Evolutionary conservation across 2,113 vertebrate species (phyloP), one percentile per base, ranked within the genome.

Genomic region (Oceanodroma tethys): DNA sequence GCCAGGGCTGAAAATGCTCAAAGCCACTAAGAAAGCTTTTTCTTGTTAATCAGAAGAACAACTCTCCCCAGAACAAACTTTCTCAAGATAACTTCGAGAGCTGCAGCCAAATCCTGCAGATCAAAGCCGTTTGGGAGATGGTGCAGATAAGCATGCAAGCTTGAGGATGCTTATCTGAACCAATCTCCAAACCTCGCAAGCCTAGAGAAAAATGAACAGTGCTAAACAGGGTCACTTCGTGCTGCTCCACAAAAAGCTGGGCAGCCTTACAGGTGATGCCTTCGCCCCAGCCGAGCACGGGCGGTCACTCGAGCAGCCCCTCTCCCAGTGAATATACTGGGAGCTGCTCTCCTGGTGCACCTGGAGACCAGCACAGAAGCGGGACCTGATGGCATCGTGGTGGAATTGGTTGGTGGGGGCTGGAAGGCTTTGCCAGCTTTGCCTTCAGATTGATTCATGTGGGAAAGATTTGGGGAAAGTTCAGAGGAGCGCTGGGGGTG

Each of bases 111-210:
- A 90, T 86, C 90, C 95, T 92, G 59, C 88, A 96, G 92, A 96
- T 97, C 95, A 97, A 97, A 97, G 96, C 75, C 17, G 0, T 59
- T 86, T 63, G 67, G 75, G 90, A 95, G 96, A 97, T 97, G 90
- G 90, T n/a, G 63, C 85, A 93, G 97, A 97, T 97, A 97, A 96
- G 79, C 47, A 1, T 78, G 92, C 95, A 97, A 95, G 92, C 93
- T 94, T 86, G 90, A 97, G 97, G 94, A 94, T 94, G 90, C 97
- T 95, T 97, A 96, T 97, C 97, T 95, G 79, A 76, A 83, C 80
- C 76, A 12, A 97, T 95, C 85, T 94, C 95, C 95, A 94, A 95
- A 93, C 87, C 90, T 94, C 2, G 8, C 81, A 93, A 92, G 93
- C 92, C 94, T 86, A 13, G 85, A 93, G 95, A 96, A 96, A 94